Conservation (phyloP, 2,888 invertebrate species). For the Clostera curtula region DNA sequence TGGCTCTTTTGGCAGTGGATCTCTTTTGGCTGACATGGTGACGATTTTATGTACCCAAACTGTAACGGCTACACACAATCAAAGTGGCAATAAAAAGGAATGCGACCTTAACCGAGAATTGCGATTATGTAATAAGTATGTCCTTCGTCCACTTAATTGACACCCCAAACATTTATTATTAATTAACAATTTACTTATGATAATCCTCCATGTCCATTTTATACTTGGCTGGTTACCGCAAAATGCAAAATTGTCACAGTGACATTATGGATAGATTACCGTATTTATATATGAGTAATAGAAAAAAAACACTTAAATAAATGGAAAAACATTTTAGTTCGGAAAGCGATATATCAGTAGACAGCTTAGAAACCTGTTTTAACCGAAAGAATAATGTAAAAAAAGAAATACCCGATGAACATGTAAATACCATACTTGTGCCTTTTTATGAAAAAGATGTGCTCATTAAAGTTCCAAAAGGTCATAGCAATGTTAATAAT, state of each 20-base stretch:
- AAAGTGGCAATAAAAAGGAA: too few species aligned
- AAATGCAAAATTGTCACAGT: slow-evolving; percentile 21
- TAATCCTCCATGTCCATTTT: slow-evolving; percentile 7
- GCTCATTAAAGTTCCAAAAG: slow-evolving; percentile 55
- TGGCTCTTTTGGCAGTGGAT: too few species aligned
- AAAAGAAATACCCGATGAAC: slow-evolving; percentile 29
- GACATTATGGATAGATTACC: slow-evolving; percentile 38
- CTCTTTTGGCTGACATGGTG: too few species aligned
- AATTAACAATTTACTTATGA: too few species aligned
- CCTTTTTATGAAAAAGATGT: slow-evolving; percentile 68
- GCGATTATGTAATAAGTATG: too few species aligned
- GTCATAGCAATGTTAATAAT: slow-evolving; percentile 21
- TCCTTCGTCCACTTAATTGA: too few species aligned
- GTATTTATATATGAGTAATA: slow-evolving; percentile 45
- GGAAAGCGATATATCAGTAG: slow-evolving; percentile 49
- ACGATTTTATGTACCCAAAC: too few species aligned
- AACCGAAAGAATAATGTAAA: slow-evolving; percentile 29
- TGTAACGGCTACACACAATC: too few species aligned
- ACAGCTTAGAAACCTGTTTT: slow-evolving; percentile 50
- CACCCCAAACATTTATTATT: too few species aligned
- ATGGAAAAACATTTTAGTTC: slow-evolving; percentile 47
- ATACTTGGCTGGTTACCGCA: neutral
- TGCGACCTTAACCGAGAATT: too few species aligned
- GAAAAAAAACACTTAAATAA: slow-evolving; percentile 30
- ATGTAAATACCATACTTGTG: slow-evolving; percentile 60